phyloP scores from a whole-genome alignment of 2,113 vertebrate genomes.

The Apodemus sylvaticus region DNA sequence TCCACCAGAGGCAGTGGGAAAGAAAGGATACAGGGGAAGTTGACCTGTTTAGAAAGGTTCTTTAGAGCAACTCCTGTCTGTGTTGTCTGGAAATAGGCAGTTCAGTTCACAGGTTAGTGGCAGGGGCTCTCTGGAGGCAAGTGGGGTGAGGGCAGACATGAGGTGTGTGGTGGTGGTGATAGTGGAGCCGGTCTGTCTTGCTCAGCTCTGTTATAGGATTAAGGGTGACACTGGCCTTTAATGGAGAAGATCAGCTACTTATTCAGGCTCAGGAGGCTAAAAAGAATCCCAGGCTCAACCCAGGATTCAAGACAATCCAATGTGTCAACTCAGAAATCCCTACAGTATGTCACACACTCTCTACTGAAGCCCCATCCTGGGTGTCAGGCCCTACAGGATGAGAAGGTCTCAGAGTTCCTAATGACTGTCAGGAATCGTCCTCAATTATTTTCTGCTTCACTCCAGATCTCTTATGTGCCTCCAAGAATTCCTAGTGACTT shows the following conservation, averaged over 20 bases:
- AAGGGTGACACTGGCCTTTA: neutral
- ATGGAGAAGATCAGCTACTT: neutral
- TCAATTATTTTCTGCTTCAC: neutral
- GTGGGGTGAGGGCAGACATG: neutral
- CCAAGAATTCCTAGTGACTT: neutral
- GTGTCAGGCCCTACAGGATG: neutral
- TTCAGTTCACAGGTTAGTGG: no score
- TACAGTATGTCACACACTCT: neutral
- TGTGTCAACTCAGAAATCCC: neutral
- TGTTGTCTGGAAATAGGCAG: no score
- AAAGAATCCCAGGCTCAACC: neutral
- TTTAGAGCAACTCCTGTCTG: no score
- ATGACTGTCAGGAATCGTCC: neutral
- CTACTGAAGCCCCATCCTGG: neutral
- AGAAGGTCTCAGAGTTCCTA: neutral
- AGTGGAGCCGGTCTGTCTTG: neutral
- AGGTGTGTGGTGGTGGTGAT: neutral
- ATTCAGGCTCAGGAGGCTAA: neutral
- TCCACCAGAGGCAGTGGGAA: no score
- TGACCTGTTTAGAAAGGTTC: no score
- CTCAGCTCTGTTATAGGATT: neutral
- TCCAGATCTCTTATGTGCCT: neutral
- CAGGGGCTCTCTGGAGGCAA: neutral
- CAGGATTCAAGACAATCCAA: neutral
- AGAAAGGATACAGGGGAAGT: no score